Conservation (phyloP, 1,140 invertebrate genomes). For the Parasteatoda tepidariorum region DNA sequence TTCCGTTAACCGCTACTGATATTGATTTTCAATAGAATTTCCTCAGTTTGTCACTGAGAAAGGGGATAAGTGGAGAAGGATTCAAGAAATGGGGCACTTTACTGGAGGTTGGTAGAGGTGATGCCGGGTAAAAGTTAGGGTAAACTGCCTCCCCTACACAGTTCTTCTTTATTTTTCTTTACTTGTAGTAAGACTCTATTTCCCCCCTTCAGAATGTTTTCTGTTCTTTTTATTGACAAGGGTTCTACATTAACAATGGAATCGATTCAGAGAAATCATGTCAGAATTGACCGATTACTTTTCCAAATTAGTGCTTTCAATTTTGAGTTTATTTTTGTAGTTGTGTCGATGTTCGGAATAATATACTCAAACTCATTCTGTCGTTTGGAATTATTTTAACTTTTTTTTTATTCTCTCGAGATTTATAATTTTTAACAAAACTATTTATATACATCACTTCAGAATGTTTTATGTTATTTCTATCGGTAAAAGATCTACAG, state of each 20-base stretch:
- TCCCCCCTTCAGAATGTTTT: neutral
- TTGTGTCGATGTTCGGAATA: no score
- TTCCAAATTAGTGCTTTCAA: no score
- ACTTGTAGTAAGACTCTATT: neutral
- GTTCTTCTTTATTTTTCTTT: neutral
- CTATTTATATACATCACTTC: no score
- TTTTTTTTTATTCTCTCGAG: no score
- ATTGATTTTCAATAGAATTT: conserved; percentile 47
- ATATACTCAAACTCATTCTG: no score
- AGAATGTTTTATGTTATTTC: no score
- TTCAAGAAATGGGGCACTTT: conserved; percentile 26
- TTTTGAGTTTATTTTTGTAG: no score
- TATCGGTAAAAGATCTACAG: no score
- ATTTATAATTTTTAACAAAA: no score
- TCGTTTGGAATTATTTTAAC: no score
- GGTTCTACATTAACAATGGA: conserved; percentile 20
- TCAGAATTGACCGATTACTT: neutral
- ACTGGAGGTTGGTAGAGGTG: neutral
- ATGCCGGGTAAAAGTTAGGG: neutral
- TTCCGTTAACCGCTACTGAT: conserved; percentile 17
- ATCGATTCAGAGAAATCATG: neutral
- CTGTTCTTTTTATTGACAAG: conserved; percentile 1
- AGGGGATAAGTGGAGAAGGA: neutral
- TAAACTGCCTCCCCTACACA: neutral
- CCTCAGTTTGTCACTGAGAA: conserved; percentile 1